Conservation (phyloP, 2,797 vertebrate species). For the Ibycter americanus region DNA sequence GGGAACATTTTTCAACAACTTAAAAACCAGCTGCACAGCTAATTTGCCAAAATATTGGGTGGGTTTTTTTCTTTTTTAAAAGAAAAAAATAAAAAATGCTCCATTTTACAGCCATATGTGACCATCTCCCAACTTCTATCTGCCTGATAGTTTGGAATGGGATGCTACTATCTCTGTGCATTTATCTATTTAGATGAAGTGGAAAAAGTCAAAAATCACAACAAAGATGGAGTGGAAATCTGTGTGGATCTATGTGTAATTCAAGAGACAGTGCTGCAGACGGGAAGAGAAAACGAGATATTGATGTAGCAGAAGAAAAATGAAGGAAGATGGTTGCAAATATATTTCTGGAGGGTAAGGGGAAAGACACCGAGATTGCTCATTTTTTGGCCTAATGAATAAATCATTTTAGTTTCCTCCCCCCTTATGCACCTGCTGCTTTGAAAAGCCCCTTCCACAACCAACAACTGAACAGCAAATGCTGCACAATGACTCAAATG, state of each 20-base stretch:
- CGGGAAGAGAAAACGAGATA: conserved; percentile 42
- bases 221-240: conserved; percentile 40
- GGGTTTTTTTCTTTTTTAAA: not conserved
- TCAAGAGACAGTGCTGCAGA: conserved; percentile 66
- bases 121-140: not conserved
- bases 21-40: conserved; percentile 64
- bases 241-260: conserved; percentile 25
- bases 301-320: conserved; percentile 29
- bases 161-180: not conserved
- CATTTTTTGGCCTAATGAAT: conserved; percentile 90
- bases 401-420: conserved; percentile 82
- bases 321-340: conserved; percentile 57
- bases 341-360: conserved; percentile 60
- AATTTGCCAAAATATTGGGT: conserved; percentile 58
- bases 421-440: conserved; percentile 86
- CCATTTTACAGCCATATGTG: not conserved
- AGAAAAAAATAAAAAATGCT: not conserved
- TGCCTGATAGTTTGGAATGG: not conserved
- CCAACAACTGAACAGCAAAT: conserved; percentile 82
- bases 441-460: conserved; percentile 78
- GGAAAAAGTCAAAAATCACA: conserved; percentile 48
- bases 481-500: conserved; percentile 84
- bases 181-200: conserved; percentile 24
- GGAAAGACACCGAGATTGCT: conserved; percentile 80
- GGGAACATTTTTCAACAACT: conserved; percentile 57